Evolutionary conservation across 2,797 vertebrate genomes (phyloP), one percentile per base, ranked within the genome.

Genomic region (Lacerta viridis): DNA sequence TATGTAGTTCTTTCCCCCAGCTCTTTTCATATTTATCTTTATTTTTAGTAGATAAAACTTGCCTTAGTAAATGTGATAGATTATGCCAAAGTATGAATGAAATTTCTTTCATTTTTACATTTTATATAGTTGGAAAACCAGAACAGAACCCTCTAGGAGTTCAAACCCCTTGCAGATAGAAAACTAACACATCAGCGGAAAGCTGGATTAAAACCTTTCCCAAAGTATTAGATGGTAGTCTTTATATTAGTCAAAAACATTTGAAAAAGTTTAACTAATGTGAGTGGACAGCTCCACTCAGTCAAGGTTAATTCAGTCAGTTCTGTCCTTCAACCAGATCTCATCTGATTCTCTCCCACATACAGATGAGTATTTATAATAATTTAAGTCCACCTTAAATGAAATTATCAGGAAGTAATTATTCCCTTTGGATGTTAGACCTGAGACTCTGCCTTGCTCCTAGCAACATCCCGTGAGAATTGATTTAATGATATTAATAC

Each of bases 381-480:
- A 55, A 46, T 55, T 64, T 80, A 5, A 80, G 27, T 76, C 82
- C 29, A 33, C 41, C 2, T 89, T 61, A 88, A 79, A 84, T 78
- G 79, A 87, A 94, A 90, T 91, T 90, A 90, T 81, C 4, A 46
- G 83, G 85, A 86, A 59, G 88, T 94, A 95, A 92, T 93, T 90
- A 90, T 88, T 84, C 90, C 81, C 88, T 80, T 27, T 72, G 75
- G 83, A 91, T 92, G 77, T 86, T 92, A 90, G 55, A 68, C n/a
- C 36, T 50, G 81, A 91, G 89, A 69, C 90, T 96, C 64, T 13
- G 55, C 77, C 74, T 94, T 84, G 83, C 59, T 95, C 89, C 84
- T 93, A 92, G 75, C 71, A 39, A 76, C 74, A 90, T 93, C 85
- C 78, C 75, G 84, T 17, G 91, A 59, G 91, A 84, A 69, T 84